Evolutionary conservation across 2,113 vertebrate genomes (phyloP), one percentile per base, ranked within the genome.

Genomic region (Megalops atlanticus): DNA sequence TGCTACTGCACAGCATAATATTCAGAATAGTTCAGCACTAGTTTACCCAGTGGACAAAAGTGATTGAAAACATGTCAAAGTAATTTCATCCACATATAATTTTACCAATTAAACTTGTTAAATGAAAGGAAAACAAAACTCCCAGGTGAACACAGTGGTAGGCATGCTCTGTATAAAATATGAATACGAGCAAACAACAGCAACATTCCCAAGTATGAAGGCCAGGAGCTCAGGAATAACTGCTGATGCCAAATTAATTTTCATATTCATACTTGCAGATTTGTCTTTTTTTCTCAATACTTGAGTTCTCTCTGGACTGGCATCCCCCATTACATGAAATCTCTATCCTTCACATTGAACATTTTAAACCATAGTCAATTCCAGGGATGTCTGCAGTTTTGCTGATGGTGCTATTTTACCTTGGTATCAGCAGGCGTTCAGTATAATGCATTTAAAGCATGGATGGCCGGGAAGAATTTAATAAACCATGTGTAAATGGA

Each of bases 281-380:
- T 64, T 64, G n/a, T 64, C 31, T n/a, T 4, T 64, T 64, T 64
- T 64, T 64, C 31, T n/a, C 58, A 64, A 80, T 81, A 83, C 86
- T 79, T 79, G 71, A 80, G 58, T 80, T 81, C 82, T 74, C 58
- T 68, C 78, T 45, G 38, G 71, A 74, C 35, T 78, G 24, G 77
- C 64, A 36, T 33, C 41, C 11, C 2, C 38, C 36, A 77, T 82
- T 74, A 70, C 45, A 74, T 84, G 43, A 33, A 68, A 41, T 76
- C 72, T 79, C 58, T 75, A 24, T 31, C 35, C 41, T 73, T 76
- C 76, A 74, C 74, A 73, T 80, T 40, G 39, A 74, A 69, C 49
- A 33, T 74, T 79, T 84, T 78, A 82, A 70, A 82, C 52, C 33
- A 58, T 24, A 87, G 81, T 85, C 79, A 81, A 83, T 86, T 86